phyloP scores from a whole-genome alignment of 2,113 vertebrate genomes.

The Mesoclemmys tuberculata region DNA sequence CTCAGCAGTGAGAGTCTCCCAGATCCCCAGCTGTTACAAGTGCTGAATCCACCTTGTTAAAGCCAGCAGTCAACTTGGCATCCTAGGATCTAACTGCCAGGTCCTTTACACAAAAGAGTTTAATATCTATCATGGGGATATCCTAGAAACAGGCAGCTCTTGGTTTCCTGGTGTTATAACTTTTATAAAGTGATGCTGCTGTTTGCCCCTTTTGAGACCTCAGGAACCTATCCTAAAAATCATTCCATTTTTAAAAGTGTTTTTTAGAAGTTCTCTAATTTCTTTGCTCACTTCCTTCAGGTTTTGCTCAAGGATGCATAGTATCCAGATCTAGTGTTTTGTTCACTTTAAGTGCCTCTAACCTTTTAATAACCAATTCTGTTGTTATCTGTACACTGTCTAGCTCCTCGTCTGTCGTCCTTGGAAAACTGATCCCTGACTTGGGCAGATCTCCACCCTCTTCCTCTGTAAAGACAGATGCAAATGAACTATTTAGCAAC shows the following conservation, averaged over 20 bases:
- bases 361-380: constrained; percentile 68
- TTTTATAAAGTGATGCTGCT: background rate
- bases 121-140: background rate
- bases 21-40: background rate
- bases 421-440: constrained; percentile 75
- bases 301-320: background rate
- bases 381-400: constrained; percentile 66
- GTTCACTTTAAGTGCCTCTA: constrained; percentile 66
- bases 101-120: background rate
- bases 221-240: too few species aligned
- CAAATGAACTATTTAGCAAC: constrained; percentile 74
- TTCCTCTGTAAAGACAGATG: constrained; percentile 77
- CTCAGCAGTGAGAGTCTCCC: background rate
- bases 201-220: background rate
- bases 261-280: background rate
- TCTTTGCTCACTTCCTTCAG: constrained; percentile 18
- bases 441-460: constrained; percentile 66
- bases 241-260: background rate
- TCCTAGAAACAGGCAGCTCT: background rate
- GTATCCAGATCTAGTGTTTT: constrained; percentile 52
- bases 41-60: background rate
- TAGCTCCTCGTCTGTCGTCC: constrained; percentile 70
- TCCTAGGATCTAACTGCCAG: background rate
- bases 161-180: background rate
- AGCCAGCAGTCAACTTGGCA: background rate